Evolutionary conservation across 2,888 invertebrate species (phyloP), one percentile per base, ranked within the genome.

Genomic region (Acrobasis consociella): DNA sequence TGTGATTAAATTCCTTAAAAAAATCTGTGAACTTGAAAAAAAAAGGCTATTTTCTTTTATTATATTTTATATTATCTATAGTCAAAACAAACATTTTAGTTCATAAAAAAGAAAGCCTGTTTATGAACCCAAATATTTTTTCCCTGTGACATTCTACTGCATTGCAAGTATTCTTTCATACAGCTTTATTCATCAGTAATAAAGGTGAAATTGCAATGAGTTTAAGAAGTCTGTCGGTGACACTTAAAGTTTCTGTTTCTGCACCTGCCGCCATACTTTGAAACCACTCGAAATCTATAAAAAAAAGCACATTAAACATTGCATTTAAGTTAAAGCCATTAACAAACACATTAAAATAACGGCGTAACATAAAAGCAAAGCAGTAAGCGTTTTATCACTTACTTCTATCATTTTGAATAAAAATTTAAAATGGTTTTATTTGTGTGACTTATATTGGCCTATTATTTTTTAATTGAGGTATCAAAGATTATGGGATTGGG

Each of bases 241-340:
- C 5, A 15, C 11, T 13, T 67, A 69, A 49, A 64, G n/a, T 58
- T 68, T 64, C 58, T 56, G 62, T 64, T 64, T 7, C 62, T 60
- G 64, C 83, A 82, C 82, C 83, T 80, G 81, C 76, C 72, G 61
- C 70, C 77, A 72, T 73, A 72, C 72, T 69, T 73, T 64, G 69
- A 62, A 72, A 69, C 68, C 69, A 68, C 72, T 72, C 64, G 69
- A 72, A 75, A 82, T 82, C 82, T 76, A 83, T 83, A 85, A 84
- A 81, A 76, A 22, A 3, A 72, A 66, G 68, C 64, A 76, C 71
- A 70, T 79, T 75, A 80, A 80, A 73, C 67, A 69, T 70, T 72
- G 66, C 75, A 78, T 81, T 82, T 82, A 84, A 85, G 85, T 85
- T 80, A 83, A 84, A 78, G 73, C 81, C 82, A 86, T 86, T 86